phyloP scores from a whole-genome alignment of 2,113 vertebrate species.

The Callospermophilus lateralis region DNA sequence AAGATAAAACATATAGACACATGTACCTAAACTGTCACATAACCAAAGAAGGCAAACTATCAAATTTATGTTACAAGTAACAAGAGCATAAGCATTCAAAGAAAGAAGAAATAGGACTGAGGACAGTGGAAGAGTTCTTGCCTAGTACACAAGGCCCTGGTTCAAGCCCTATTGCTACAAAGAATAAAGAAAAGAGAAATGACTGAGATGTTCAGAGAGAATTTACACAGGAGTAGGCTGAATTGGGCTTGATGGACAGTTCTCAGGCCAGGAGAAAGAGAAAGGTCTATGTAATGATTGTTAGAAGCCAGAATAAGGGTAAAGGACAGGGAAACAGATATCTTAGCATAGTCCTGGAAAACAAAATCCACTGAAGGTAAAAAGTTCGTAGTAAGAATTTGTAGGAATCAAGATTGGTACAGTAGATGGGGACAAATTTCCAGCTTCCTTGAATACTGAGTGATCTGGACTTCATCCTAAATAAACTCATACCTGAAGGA shows the following conservation, averaged over 20 bases:
- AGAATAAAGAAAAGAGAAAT: background rate
- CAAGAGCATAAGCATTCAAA: background rate
- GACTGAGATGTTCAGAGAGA: slow-evolving; percentile 16
- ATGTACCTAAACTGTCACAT: background rate
- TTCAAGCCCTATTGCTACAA: background rate
- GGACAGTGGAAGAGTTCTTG: background rate
- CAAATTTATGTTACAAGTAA: background rate
- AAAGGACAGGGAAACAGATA: background rate
- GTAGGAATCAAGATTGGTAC: background rate
- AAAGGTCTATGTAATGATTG: background rate
- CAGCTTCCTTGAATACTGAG: background rate
- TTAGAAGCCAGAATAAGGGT: background rate
- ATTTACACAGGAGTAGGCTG: background rate
- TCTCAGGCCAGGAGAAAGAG: background rate
- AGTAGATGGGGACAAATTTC: background rate
- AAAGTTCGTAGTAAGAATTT: background rate
- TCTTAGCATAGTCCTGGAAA: background rate
- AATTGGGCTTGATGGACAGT: background rate
- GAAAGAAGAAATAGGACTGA: background rate
- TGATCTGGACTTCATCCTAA: background rate
- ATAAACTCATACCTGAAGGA: background rate
- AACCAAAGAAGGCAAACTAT: background rate
- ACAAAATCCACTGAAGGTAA: background rate
- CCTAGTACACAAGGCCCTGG: background rate
- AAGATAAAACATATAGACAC: background rate